Base-by-base conservation (phyloP, 2,888 invertebrate genomes). In the Noctua fimbriata region DNA sequence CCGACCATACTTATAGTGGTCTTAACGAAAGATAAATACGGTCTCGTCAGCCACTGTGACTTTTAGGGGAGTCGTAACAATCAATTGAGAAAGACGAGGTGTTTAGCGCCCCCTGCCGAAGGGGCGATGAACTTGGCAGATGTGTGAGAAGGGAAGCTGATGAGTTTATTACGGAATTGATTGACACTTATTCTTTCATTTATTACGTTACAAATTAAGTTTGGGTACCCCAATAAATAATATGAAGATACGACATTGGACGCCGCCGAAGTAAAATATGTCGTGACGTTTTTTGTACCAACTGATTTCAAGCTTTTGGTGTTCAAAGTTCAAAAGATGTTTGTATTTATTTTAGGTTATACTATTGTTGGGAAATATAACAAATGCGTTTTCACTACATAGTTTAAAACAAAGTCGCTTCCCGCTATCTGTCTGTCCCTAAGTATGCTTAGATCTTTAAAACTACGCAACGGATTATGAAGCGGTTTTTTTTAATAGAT, bases 111-210 rank as follows among this genome's bases (percentile, higher is more conserved):
- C 78, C 73, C 73, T 83, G 69, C 55, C 32, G 58, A 76, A 69
- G 71, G 85, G 85, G 70, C 85, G n/a, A 63, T 87, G 87, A 87
- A 73, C 85, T 81, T 80, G 71, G 65, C 85, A 85, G 85, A 80
- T 85, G 87, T 69, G 80, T 49, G 67, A 58, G 41, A 66, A 69
- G 44, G 69, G 74, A 87, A 84, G 72, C 65, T 79, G 84, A 73
- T 67, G 63, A 79, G n/a, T 79, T 86, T 76, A 85, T 82, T 82
- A 69, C 58, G 28, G 28, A 73, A 82, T 81, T 82, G 82, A 82
- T 82, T 85, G 82, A 81, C 73, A 82, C 69, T 80, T 81, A 84
- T 52, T 47, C 79, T 71, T 69, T 1, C 69, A 6, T 84, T 82
- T 84, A 82, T 82, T 84, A n/a, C 49, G 44, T 60, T 60, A 47